A percentile compares a stretch with the other conserved stretches of the same genome.
These are phyloP conservation scores for Zoanthus sansibaricus DNA, from an alignment of 92 coral and sea anemone species.

Conservation along the genomic window DNA sequence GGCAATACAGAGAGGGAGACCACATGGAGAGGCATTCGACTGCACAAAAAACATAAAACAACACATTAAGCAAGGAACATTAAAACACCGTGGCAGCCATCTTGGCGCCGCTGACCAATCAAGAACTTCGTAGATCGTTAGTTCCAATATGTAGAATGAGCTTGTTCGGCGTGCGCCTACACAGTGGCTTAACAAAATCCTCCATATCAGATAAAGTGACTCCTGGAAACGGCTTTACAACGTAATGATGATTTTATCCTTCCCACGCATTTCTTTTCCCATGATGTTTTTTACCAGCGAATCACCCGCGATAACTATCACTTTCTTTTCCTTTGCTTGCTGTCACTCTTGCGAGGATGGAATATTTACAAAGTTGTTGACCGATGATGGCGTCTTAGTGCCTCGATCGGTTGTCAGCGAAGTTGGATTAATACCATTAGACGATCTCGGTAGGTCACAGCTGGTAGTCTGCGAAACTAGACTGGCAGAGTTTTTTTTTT, in stretches of 20 bases:
- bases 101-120: too few relatives aligned
- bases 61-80: too few relatives aligned
- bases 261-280: constrained; percentile 8
- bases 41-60: too few relatives aligned
- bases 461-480: neutral
- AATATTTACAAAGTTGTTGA: neutral
- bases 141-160: too few relatives aligned
- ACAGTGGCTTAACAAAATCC: too few relatives aligned
- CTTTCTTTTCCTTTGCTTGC: constrained; percentile 8
- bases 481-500: constrained; percentile 15
- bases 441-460: neutral
- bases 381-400: constrained; percentile 25
- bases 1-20: too few relatives aligned
- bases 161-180: too few relatives aligned
- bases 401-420: constrained; percentile 17
- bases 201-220: too few relatives aligned
- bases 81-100: too few relatives aligned
- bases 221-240: too few relatives aligned
- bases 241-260: neutral
- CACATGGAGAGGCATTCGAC: too few relatives aligned
- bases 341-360: neutral
- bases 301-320: neutral
- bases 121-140: too few relatives aligned
- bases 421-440: constrained; percentile 17
- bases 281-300: neutral